Evolutionary conservation across 2,797 vertebrate genomes (phyloP).

Genomic region (Neosilurus mollespiculum): DNA sequence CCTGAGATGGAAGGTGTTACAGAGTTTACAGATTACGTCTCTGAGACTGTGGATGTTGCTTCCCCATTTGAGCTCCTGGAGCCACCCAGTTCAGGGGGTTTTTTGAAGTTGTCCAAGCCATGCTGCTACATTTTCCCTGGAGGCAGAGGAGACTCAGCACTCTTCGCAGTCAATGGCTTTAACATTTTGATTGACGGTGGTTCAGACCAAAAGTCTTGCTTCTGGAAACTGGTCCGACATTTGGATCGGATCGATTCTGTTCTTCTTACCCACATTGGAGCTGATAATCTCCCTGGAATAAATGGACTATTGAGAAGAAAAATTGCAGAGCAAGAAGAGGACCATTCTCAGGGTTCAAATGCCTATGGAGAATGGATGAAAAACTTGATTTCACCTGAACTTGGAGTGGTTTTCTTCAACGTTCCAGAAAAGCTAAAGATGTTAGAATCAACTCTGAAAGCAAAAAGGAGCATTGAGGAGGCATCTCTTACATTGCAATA

Average conservation of each 20-base stretch:
- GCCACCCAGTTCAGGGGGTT: constrained; percentile 96
- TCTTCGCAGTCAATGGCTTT: constrained; percentile 98
- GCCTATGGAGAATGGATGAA: constrained; percentile 95
- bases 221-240: constrained; percentile 98
- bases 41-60: constrained; percentile 92
- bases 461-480: constrained; percentile 96
- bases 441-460: constrained; percentile 89
- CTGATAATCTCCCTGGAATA: constrained; percentile 95
- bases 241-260: constrained; percentile 96
- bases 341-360: constrained; percentile 85
- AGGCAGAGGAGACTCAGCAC: constrained; percentile 93
- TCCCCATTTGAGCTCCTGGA: constrained; percentile 97
- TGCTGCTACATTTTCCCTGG: constrained; percentile 99
- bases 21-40: constrained; percentile 93
- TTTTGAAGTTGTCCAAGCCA: constrained; percentile 95
- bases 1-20: constrained; percentile 93
- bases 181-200: constrained; percentile 97
- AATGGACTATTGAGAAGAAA: constrained; percentile 97
- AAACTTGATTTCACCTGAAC: constrained; percentile 95
- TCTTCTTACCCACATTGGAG: constrained; percentile 95
- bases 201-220: constrained; percentile 93
- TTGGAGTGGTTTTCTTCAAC: constrained; percentile 97
- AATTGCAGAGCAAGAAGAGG: constrained; percentile 94
- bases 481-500: constrained; percentile 94
- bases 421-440: constrained; percentile 93